Base-by-base conservation (phyloP, 2,888 invertebrate genomes). In the Rhagophthalmus giganteus region DNA sequence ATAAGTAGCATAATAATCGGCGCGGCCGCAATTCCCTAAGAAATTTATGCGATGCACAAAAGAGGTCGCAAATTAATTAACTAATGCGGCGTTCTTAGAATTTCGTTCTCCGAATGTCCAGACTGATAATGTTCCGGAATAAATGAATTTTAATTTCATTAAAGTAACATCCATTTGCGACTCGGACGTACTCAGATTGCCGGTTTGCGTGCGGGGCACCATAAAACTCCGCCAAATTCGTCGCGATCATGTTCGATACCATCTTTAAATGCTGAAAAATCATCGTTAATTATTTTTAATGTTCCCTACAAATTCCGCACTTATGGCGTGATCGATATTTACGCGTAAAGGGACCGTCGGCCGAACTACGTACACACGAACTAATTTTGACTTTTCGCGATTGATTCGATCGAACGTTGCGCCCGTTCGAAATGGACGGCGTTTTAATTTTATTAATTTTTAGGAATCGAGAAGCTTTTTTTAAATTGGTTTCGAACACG, bases 121-220 rank as follows among this genome's bases (percentile, higher is more conserved):
- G 67, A 64, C 70, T 62, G 69, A 71, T 71, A 72, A 68, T 67
- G 70, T 69, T 64, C 70, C 64, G 67, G 73, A 72, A 74, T 74
- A 73, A 73, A 74, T 73, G 73, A 73, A 73, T 74, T 73, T 73
- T 73, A 74, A 73, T 74, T 73, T 74, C 72, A 72, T 73, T 73
- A 73, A 72, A 71, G 71, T 67, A 68, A 67, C 63, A 63, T 66
- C 68, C 66, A 68, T 69, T 70, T 66, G 65, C 67, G 53, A 66
- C 54, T 62, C 67, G 63, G 68, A 70, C 69, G 64, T 67, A 69
- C 69, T 68, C 69, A 71, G 72, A 71, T 72, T 71, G 69, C 70
- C 56, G 59, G 66, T 69, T 72, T 63, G 72, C 72, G 72, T 72
- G 72, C 62, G 61, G 57, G 32, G 16, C 37, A 24, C 47, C 48